A percentile compares a stretch with the other conserved stretches of the same genome.
These are phyloP conservation scores for Pipistrellus pygmaeus DNA, from an alignment of 2,797 vertebrate genomes.

Conservation along the genomic window DNA sequence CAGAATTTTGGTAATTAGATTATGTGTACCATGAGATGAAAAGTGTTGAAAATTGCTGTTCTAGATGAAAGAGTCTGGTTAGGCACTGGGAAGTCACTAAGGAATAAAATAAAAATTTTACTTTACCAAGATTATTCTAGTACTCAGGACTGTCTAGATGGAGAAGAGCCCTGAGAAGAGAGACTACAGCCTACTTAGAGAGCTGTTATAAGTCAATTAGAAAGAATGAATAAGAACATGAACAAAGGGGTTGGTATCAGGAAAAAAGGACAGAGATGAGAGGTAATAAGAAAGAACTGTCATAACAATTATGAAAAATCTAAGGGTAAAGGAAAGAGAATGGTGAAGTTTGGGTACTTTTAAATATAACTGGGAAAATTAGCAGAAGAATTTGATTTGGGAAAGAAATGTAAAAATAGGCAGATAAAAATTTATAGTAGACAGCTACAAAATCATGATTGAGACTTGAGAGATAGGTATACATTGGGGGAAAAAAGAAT, in stretches of 20 bases:
- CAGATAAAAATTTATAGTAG: background rate
- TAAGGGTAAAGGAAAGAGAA: conserved; percentile 17
- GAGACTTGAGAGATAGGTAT: background rate
- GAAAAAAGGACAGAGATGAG: background rate
- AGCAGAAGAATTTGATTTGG: background rate
- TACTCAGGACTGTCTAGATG: background rate
- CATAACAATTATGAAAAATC: conserved; percentile 9
- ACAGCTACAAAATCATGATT: background rate
- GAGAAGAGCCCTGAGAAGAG: background rate
- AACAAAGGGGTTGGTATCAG: background rate
- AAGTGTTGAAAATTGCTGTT: background rate
- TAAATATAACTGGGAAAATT: background rate
- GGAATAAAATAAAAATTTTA: conserved; percentile 4
- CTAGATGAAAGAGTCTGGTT: background rate
- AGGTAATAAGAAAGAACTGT: background rate
- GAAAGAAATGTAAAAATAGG: background rate
- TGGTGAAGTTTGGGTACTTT: background rate
- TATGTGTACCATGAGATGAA: background rate
- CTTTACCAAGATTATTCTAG: background rate
- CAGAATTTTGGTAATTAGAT: background rate
- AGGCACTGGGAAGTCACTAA: background rate
- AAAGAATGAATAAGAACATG: background rate
- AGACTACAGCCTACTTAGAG: background rate
- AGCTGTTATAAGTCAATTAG: background rate
- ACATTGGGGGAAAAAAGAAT: background rate